phyloP scores from a whole-genome alignment of 2,797 vertebrate genomes.

The Arctocebus calabarensis region DNA sequence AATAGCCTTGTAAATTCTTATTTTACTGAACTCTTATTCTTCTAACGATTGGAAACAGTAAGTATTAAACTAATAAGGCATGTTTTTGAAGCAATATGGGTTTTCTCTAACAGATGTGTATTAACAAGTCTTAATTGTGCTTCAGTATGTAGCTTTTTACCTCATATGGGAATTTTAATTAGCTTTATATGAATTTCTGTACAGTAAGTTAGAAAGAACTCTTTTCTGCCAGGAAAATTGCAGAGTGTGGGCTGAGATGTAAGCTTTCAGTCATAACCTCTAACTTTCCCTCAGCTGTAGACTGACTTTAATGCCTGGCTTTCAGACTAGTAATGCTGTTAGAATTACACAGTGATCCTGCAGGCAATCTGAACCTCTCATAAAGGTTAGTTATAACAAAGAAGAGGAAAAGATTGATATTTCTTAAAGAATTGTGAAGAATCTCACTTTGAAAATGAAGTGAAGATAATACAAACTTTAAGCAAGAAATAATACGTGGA shows the following conservation, averaged over 20 bases:
- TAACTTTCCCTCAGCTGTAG: not conserved
- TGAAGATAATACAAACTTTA: not conserved
- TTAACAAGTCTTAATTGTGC: not conserved
- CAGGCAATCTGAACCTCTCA: not conserved
- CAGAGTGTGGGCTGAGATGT: not conserved
- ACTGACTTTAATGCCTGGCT: not conserved
- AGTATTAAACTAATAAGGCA: not conserved
- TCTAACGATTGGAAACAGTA: not conserved
- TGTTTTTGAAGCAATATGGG: not conserved
- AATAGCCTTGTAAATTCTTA: not conserved
- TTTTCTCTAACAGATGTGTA: conserved; percentile 3
- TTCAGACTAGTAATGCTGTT: accelerated
- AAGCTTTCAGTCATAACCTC: not conserved
- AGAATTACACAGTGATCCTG: not conserved
- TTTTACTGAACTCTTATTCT: not conserved
- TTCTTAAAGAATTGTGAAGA: not conserved
- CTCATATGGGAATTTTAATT: conserved; percentile 57
- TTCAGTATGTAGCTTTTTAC: not conserved
- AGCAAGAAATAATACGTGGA: not conserved
- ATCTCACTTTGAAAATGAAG: conserved; percentile 6
- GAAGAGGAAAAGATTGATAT: not conserved
- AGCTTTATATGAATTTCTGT: conserved; percentile 30
- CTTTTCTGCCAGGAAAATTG: not conserved
- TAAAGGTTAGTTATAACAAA: not conserved
- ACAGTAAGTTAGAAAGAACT: not conserved